Evolutionary conservation across 2,797 vertebrate genomes (phyloP).

Genomic region (Iguana delicatissima): DNA sequence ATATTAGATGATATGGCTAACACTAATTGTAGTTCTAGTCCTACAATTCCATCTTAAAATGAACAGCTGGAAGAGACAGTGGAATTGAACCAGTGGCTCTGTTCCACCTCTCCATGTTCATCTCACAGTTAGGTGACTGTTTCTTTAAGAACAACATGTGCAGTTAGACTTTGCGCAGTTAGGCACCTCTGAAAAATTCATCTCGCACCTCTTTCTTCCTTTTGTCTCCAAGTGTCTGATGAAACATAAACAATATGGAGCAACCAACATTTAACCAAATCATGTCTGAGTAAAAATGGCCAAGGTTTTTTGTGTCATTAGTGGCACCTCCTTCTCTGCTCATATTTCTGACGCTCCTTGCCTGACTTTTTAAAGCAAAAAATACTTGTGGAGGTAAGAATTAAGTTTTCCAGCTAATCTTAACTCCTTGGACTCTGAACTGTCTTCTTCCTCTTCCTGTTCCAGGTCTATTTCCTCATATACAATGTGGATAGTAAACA

Average conservation of each 20-base stretch:
- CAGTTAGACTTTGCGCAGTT: neutral
- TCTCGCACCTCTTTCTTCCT: neutral
- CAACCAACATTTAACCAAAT: neutral
- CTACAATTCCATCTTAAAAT: too few species aligned
- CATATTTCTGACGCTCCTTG: neutral
- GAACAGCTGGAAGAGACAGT: too few species aligned
- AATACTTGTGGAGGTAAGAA: neutral
- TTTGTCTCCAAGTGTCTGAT: neutral
- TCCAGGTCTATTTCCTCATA: constrained; percentile 10
- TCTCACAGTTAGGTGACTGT: neutral
- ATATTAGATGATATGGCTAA: too few species aligned
- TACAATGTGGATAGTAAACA: constrained; percentile 2
- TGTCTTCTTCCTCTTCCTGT: neutral
- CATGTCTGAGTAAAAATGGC: neutral
- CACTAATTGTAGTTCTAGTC: too few species aligned
- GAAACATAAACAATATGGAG: neutral
- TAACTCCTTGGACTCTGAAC: neutral
- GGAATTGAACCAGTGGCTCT: too few species aligned
- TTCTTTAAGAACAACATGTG: neutral
- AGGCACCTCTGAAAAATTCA: neutral
- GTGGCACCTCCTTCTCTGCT: neutral
- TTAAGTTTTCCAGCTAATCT: neutral
- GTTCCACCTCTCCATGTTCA: neutral
- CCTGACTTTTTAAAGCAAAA: neutral
- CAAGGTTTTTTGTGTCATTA: neutral